Conservation (phyloP, 2,888 invertebrate species). For the Drosophila monieri region DNA sequence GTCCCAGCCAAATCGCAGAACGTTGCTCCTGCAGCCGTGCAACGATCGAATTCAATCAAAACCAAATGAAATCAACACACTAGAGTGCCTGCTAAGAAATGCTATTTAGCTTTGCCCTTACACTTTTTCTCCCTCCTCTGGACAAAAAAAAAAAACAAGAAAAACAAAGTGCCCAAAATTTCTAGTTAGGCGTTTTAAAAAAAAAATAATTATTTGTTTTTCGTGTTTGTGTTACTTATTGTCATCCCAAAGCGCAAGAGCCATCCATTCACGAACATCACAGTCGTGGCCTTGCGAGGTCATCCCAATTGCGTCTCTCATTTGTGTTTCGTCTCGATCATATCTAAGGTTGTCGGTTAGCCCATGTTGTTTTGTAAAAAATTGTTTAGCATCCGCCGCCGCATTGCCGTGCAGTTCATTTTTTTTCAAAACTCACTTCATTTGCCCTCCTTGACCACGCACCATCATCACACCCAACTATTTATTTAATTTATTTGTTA, state of each 20-base stretch:
- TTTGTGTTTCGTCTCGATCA: slow-evolving; percentile 7
- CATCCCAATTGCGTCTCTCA: slow-evolving; percentile 7
- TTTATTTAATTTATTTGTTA: slow-evolving; percentile 75
- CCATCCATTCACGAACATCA: slow-evolving; percentile 7
- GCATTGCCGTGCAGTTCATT: slow-evolving; percentile 39
- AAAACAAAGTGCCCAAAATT: slow-evolving; percentile 66
- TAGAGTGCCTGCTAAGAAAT: slow-evolving; percentile 40
- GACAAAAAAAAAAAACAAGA: slow-evolving; percentile 22
- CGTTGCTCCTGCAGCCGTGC: slow-evolving; percentile 42
- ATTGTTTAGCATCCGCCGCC: slow-evolving; percentile 45
- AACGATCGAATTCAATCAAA: slow-evolving; percentile 69
- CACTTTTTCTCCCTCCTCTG: slow-evolving; percentile 13
- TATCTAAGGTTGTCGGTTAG: slow-evolving; percentile 32
- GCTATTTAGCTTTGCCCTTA: slow-evolving; percentile 25
- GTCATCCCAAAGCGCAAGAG: slow-evolving; percentile 9
- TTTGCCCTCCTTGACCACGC: slow-evolving; percentile 2
- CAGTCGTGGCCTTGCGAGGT: not conserved
- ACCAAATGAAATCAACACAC: slow-evolving; percentile 51
- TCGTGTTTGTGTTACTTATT: slow-evolving; percentile 14
- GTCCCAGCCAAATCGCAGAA: slow-evolving; percentile 56
- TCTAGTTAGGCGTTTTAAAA: slow-evolving; percentile 45
- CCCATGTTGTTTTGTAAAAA: slow-evolving; percentile 63
- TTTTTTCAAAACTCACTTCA: not conserved
- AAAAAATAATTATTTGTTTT: slow-evolving; percentile 37
- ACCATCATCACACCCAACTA: slow-evolving; percentile 49